Evolutionary conservation across 2,113 vertebrate species (phyloP), one percentile per base, ranked within the genome.

Genomic region (Pangasianodon gigas): DNA sequence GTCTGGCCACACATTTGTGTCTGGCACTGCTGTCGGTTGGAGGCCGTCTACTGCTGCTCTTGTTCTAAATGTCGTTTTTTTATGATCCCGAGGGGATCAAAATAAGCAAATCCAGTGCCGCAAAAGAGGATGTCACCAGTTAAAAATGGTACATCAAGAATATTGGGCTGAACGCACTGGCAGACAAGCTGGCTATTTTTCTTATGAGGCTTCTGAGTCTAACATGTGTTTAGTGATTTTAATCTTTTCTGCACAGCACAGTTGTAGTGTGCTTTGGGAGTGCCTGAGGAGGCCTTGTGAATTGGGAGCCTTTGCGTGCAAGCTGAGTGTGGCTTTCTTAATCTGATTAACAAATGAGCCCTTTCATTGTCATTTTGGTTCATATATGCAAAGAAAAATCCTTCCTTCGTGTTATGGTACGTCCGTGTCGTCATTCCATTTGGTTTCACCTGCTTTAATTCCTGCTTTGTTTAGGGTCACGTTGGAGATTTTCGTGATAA

Each of bases 321-420:
- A 94, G 93, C 81, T 52, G 56, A n/a, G 91, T 93, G 93, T 88
- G 94, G 91, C 91, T 86, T 90, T 82, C 90, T 44, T 74, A 94
- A 96, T 96, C 95, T 96, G 95, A 95, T 95, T 95, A 96, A 96
- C 95, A 96, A 96, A 96, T 93, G 62, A 93, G 92, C 89, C 93
- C 92, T 94, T 95, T 95, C 95, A 95, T 95, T 94, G 93, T 94
- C 94, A 93, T 95, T 95, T 95, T 96, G 89, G 93, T 93, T 93
- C 94, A 93, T 94, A 93, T 95, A 96, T 96, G 95, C 95, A 96
- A 96, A 96, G 95, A 96, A 96, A 87, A 84, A 79, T 87, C n/a
- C 91, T 91, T 95, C 93, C 93, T 93, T 92, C 54, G 91, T 90
- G 60, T 93, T 90, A 84, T 89, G 90, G 88, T 87, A 87, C 87